These are phyloP conservation scores for Folsomia candida DNA, from an alignment of 2,888 invertebrate genomes.

Conservation along the genomic window DNA sequence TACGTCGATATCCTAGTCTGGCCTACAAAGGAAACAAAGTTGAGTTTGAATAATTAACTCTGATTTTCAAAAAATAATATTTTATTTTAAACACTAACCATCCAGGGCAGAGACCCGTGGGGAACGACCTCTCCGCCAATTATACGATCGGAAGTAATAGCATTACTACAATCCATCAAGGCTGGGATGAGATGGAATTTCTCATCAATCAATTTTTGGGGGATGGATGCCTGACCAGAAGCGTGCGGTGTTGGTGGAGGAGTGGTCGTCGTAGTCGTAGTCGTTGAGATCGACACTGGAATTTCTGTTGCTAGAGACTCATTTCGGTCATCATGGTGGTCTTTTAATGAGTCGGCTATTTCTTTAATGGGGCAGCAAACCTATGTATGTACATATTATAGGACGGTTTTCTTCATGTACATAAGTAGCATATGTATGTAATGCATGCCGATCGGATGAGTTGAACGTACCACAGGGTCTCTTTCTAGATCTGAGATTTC, in stretches of 20 bases:
- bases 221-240: not conserved
- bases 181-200: constrained; percentile 24
- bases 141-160: constrained; percentile 21
- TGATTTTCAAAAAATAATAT: not conserved
- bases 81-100: not conserved
- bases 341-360: constrained; percentile 9
- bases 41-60: too few species aligned
- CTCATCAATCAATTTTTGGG: not conserved
- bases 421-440: too few species aligned
- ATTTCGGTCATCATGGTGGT: not conserved
- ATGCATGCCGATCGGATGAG: too few species aligned
- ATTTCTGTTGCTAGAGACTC: not conserved
- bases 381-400: constrained; percentile 6
- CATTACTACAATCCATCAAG: constrained; percentile 31
- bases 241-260: not conserved
- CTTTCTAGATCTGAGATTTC: constrained; percentile 12
- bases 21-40: too few species aligned
- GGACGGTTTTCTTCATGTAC: too few species aligned
- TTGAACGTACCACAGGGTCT: constrained; percentile 26
- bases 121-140: constrained; percentile 31
- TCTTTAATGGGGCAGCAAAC: constrained; percentile 37
- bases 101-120: constrained; percentile 31
- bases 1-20: constrained; percentile 33
- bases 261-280: not conserved
- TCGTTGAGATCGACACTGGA: not conserved